Conservation (phyloP, 2,797 vertebrate genomes). For the Danio albolineatus region DNA sequence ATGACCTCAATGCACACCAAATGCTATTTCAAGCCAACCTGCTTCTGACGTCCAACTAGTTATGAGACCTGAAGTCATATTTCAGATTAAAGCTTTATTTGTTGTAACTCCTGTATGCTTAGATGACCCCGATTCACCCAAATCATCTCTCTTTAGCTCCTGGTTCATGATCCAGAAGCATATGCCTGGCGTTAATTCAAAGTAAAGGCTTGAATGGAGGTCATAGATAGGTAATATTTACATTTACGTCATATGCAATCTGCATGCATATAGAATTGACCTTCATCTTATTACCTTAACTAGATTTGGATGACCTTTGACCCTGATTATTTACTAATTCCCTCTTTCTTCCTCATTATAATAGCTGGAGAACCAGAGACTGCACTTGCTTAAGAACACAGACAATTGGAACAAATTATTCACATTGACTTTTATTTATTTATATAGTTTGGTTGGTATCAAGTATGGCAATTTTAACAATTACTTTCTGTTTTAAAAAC, state of each 20-base stretch:
- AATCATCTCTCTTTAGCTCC: background rate
- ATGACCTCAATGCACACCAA: conserved; percentile 8
- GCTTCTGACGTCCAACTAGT: background rate
- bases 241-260: conserved; percentile 13
- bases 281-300: conserved; percentile 37
- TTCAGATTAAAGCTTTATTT: background rate
- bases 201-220: background rate
- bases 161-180: conserved; percentile 4
- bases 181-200: conserved; percentile 8
- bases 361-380: conserved; percentile 9
- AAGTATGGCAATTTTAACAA: conserved; percentile 33
- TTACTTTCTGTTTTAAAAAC: conserved; percentile 31
- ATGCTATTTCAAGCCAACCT: conserved; percentile 4
- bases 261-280: conserved; percentile 12
- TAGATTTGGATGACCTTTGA: conserved; percentile 35
- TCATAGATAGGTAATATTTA: conserved; percentile 17
- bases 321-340: conserved; percentile 41
- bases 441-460: conserved; percentile 41
- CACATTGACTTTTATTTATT: conserved; percentile 51
- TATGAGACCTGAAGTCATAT: background rate
- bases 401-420: conserved; percentile 48
- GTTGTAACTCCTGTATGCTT: conserved; percentile 7
- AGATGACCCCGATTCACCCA: conserved; percentile 14
- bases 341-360: conserved; percentile 39
- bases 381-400: conserved; percentile 14